Evolutionary conservation across 2,888 invertebrate species (phyloP).

Genomic region (Hirtodrosophila duncani): DNA sequence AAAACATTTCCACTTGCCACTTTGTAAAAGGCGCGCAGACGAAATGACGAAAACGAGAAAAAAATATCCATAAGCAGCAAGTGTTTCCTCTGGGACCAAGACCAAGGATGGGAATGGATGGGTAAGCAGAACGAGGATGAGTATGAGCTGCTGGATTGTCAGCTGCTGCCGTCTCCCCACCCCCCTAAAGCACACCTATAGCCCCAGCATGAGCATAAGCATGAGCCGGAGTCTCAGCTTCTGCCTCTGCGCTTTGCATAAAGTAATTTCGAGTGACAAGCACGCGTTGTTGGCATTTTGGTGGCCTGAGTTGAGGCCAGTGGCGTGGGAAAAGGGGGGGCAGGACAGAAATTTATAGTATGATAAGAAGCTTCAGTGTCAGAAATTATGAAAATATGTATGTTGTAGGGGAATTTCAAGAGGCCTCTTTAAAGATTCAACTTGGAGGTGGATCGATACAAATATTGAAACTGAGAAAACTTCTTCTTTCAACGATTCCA

Average conservation of each 20-base stretch:
- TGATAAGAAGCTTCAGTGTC: too few species aligned
- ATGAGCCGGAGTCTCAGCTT: neutral
- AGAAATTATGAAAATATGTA: too few species aligned
- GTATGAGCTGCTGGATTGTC: constrained; percentile 23
- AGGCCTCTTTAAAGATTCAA: too few species aligned
- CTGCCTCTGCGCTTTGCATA: constrained; percentile 42
- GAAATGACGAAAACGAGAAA: constrained; percentile 38
- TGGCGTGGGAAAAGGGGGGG: too few species aligned
- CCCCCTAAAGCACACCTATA: neutral
- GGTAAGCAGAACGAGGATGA: neutral
- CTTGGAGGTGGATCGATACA: too few species aligned
- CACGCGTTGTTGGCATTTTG: constrained; percentile 53
- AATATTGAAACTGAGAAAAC: too few species aligned
- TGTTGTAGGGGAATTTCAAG: too few species aligned
- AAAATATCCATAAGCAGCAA: constrained; percentile 52
- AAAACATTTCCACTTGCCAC: constrained; percentile 41
- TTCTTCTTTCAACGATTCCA: too few species aligned
- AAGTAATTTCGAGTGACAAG: constrained; percentile 57
- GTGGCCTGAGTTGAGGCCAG: too few species aligned
- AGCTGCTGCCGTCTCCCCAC: constrained; percentile 29
- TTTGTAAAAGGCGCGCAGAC: constrained; percentile 41
- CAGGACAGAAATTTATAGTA: too few species aligned
- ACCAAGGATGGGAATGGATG: neutral
- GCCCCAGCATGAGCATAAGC: neutral
- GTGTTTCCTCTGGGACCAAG: constrained; percentile 45